These are phyloP conservation scores for Cyprinodon tularosa DNA, from an alignment of 2,113 vertebrate species.

Conservation along the genomic window DNA sequence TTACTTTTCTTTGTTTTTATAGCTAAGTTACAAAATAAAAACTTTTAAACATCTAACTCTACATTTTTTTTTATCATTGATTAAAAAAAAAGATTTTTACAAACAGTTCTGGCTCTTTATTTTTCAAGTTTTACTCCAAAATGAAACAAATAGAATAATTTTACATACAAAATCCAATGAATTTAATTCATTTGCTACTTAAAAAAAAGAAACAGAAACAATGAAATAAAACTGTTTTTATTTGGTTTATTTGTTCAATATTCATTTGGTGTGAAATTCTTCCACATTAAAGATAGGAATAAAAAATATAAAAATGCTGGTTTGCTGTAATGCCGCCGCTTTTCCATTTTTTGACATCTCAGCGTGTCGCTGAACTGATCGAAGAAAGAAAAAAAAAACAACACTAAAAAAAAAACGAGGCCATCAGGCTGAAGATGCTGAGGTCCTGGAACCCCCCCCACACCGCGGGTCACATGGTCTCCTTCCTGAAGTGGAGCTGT, in stretches of 20 bases:
- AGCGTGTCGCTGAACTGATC: conserved; percentile 39
- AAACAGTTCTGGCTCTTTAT: no score
- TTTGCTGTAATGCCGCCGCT: not conserved
- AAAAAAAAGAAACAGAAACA: no score
- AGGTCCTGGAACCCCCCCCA: conserved; percentile 54
- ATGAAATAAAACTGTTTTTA: no score
- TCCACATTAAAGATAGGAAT: not conserved
- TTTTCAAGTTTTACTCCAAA: no score
- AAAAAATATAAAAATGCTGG: not conserved
- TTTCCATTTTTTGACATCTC: conserved; percentile 43
- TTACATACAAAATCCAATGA: no score
- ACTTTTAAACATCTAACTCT: no score
- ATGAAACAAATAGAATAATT: no score
- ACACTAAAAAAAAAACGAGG: conserved; percentile 1
- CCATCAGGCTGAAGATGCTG: conserved; percentile 26
- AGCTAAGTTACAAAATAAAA: no score
- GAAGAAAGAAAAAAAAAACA: not conserved
- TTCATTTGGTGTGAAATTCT: not conserved
- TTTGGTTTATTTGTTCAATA: not conserved
- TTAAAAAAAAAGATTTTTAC: not conserved
- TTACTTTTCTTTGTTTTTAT: no score
- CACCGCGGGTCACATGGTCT: conserved; percentile 62
- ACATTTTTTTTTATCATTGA: not conserved
- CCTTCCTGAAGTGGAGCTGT: conserved; percentile 50
- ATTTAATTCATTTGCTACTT: no score